Evolutionary conservation across 2,797 vertebrate species (phyloP).

Genomic region (Etheostoma nigrum): DNA sequence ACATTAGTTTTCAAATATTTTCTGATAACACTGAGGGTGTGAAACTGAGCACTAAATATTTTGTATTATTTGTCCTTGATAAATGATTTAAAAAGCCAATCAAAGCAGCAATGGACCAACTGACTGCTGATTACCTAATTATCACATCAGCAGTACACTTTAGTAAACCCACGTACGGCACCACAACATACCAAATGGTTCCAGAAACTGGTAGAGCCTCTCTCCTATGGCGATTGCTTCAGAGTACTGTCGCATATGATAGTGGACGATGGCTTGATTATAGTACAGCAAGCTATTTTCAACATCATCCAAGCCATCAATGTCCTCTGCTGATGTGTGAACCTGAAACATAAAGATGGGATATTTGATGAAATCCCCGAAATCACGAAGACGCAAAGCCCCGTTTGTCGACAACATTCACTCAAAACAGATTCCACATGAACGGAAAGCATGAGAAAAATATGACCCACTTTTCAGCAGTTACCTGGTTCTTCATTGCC

Average conservation of each 20-base stretch:
- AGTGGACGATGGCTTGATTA: slow-evolving; percentile 96
- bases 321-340: slow-evolving; percentile 93
- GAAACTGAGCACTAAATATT: background rate
- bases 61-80: background rate
- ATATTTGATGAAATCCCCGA: background rate
- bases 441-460: background rate
- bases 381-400: background rate
- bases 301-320: slow-evolving; percentile 96
- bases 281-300: slow-evolving; percentile 97
- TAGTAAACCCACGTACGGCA: slow-evolving; percentile 23
- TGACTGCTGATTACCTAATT: background rate
- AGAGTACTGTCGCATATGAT: slow-evolving; percentile 94
- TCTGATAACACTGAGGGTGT: background rate
- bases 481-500: slow-evolving; percentile 95
- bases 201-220: slow-evolving; percentile 97
- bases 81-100: background rate
- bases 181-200: slow-evolving; percentile 93
- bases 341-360: slow-evolving; percentile 80
- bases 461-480: background rate
- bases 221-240: slow-evolving; percentile 96
- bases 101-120: background rate
- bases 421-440: background rate
- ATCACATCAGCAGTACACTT: background rate
- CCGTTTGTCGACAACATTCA: background rate
- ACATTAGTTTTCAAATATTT: background rate